Conservation (phyloP, 2,888 invertebrate genomes). For the Blastobasis adustella region DNA sequence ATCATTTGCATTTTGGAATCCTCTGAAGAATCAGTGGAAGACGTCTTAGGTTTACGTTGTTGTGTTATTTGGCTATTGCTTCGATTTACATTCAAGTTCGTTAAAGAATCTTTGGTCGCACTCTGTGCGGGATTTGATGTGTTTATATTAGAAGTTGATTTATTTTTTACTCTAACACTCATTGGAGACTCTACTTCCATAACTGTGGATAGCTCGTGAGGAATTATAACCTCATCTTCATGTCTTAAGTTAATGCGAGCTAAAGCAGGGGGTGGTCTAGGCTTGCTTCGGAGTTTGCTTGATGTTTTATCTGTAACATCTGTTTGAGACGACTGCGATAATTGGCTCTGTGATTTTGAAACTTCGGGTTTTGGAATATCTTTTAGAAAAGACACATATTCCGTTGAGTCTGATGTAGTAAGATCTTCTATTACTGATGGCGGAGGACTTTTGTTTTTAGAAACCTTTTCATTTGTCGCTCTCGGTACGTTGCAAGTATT, state of each 20-base stretch:
- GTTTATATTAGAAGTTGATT: conserved; percentile 31
- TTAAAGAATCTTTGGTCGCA: conserved; percentile 10
- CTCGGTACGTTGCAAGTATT: too few relatives aligned
- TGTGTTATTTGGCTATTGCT: conserved; percentile 26
- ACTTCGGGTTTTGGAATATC: conserved; percentile 48
- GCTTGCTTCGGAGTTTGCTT: conserved; percentile 25
- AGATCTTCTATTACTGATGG: too few relatives aligned
- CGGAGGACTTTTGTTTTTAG: too few relatives aligned
- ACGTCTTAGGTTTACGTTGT: conserved; percentile 20
- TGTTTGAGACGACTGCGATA: too few relatives aligned
- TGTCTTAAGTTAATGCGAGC: conserved; percentile 51
- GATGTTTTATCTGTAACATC: too few relatives aligned
- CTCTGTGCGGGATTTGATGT: not conserved
- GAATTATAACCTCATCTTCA: conserved; percentile 45
- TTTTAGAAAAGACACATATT: conserved; percentile 37
- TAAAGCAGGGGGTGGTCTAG: conserved; percentile 60
- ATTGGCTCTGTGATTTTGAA: conserved; percentile 16
- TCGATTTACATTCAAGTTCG: not conserved
- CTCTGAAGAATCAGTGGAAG: conserved; percentile 34
- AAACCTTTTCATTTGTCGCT: too few relatives aligned
- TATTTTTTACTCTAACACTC: conserved; percentile 60
- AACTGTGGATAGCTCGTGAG: conserved; percentile 80
- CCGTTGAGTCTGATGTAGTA: conserved; percentile 13
- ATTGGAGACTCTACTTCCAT: conserved; percentile 80
- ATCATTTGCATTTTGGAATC: conserved; percentile 60